Conservation (phyloP, 1,140 invertebrate genomes). For the Ganaspis sp. region DNA sequence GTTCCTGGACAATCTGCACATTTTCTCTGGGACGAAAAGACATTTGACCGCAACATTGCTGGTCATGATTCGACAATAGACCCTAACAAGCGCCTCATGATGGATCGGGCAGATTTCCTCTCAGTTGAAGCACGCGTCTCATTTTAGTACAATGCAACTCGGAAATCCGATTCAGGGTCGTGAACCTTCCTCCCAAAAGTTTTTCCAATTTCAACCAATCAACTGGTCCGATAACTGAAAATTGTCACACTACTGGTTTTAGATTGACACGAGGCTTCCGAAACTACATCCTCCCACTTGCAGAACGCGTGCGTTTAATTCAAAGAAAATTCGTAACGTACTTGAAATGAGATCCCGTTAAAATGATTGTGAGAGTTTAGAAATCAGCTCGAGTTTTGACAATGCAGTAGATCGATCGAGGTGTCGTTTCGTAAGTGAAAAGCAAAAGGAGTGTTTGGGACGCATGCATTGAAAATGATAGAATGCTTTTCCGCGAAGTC, state of each 20-base stretch:
- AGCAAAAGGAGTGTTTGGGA: neutral
- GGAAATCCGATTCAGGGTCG: conserved; percentile 38
- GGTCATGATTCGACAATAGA: conserved; percentile 49
- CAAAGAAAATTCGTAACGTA: neutral
- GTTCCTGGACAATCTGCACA: neutral
- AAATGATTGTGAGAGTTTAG: neutral
- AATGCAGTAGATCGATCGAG: conserved; percentile 10
- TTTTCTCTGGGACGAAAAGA: conserved; percentile 1
- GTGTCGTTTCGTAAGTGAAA: conserved; percentile 12
- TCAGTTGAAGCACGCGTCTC: conserved; percentile 42
- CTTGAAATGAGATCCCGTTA: neutral
- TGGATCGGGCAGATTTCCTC: conserved; percentile 58
- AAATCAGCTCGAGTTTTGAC: neutral
- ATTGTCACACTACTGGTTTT: conserved; percentile 31
- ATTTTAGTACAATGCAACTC: conserved; percentile 44
- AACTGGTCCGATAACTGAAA: conserved; percentile 18
- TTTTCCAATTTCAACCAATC: conserved; percentile 2
- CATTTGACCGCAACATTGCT: conserved; percentile 6
- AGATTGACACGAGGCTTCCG: neutral
- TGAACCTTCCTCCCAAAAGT: neutral
- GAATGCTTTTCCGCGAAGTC: conserved; percentile 40
- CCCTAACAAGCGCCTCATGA: conserved; percentile 59
- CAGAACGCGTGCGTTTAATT: neutral
- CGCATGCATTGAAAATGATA: neutral
- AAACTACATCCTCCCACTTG: conserved; percentile 1